Evolutionary conservation across 2,888 invertebrate species (phyloP), one percentile per base, ranked within the genome.

Genomic region (Tenthredo amoena): DNA sequence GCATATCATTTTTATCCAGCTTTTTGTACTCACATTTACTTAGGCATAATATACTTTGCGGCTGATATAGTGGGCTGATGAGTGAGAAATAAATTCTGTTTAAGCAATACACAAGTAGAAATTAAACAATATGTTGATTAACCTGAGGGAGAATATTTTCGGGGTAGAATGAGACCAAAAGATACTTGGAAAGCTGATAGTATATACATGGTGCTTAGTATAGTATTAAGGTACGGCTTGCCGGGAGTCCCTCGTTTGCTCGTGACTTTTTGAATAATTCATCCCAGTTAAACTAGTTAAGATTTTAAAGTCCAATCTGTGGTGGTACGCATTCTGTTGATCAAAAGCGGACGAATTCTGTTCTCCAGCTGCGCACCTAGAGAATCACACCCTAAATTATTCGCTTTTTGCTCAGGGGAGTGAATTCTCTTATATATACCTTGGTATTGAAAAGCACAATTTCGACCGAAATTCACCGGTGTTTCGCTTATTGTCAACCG

Each of bases 271-370:
- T 77, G 77, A 77, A 77, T 77, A 77, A 77, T 77, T 77, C 77
- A 77, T 77, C 55, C 3, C 31, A 55, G 47, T 77, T 77, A 55
- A 77, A 77, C 77, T 77, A 77, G 77, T 77, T 77, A 77, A 77
- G 77, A 77, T 77, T 55, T 77, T 77, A 55, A 77, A 50, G 77
- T 77, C 55, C 50, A 77, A 77, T 77, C 37, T 77, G 50, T 77
- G 77, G 50, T 55, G 77, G 77, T 77, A 55, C 77, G 55, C 47
- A 55, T 77, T 77, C 55, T 77, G 77, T 77, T 77, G 77, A 77
- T 77, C 77, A 55, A 77, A 77, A 77, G 77, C 31, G n/a, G 50
- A 77, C 15, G 77, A 77, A n/a, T 77, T n/a, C 18, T n/a, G 50
- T 74, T 74, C 40, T 40, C 4, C 72, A 21, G 15, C 21, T 18